phyloP scores from a whole-genome alignment of 2,888 invertebrate genomes.

The Sinopyrophorus schimmeli region DNA sequence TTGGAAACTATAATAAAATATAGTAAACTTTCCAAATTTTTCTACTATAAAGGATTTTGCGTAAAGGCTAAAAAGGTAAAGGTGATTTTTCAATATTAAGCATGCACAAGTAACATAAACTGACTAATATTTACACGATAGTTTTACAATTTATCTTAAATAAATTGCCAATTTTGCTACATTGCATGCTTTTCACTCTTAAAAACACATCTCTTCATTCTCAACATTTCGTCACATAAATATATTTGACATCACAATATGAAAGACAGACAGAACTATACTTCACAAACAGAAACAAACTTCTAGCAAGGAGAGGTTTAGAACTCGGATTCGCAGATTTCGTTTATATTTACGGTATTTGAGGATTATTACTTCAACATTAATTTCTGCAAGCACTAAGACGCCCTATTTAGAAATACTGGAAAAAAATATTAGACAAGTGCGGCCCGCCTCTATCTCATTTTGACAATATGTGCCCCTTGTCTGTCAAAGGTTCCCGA shows the following conservation, averaged over 20 bases:
- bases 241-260: conserved; percentile 35
- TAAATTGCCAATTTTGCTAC: conserved; percentile 13
- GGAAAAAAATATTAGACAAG: no score
- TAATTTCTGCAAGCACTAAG: no score
- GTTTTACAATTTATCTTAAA: conserved; percentile 8
- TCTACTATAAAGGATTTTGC: no score
- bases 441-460: no score
- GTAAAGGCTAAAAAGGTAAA: no score
- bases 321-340: no score
- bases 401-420: no score
- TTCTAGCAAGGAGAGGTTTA: no score
- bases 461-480: no score
- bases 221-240: conserved; percentile 33
- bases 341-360: no score
- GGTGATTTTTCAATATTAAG: conserved; percentile 21
- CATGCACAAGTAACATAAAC: conserved; percentile 21
- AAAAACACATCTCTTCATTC: conserved; percentile 33
- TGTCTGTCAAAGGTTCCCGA: no score
- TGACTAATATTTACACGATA: conserved; percentile 15
- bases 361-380: no score
- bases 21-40: conserved; percentile 5
- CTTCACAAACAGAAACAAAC: conserved; percentile 25
- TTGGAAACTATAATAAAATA: conserved; percentile 3
- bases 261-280: conserved; percentile 46
- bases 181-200: conserved; percentile 20